phyloP scores from a whole-genome alignment of 2,888 invertebrate genomes.

The Callimorpha dominula region DNA sequence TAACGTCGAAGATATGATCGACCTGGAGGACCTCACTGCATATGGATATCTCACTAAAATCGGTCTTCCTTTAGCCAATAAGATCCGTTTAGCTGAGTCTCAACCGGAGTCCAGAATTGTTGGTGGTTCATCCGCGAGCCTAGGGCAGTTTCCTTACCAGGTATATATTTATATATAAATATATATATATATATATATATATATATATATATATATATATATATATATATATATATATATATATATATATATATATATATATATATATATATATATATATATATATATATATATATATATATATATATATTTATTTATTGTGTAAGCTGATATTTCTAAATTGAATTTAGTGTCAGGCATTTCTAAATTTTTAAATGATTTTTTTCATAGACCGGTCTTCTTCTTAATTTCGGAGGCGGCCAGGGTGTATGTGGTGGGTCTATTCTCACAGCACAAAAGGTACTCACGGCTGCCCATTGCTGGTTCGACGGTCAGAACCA shows the following conservation, averaged over 20 bases:
- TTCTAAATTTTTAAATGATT: background rate
- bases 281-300: too few species aligned
- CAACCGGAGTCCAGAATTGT: conserved; percentile 43
- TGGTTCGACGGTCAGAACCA: conserved; percentile 15
- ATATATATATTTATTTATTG: too few species aligned
- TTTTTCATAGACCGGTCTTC: background rate
- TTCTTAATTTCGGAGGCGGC: background rate
- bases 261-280: too few species aligned
- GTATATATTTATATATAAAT: too few species aligned
- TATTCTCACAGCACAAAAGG: background rate
- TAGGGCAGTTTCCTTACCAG: conserved; percentile 52
- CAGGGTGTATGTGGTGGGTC: conserved; percentile 12
- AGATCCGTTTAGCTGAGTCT: conserved; percentile 37
- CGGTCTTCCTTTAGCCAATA: conserved; percentile 46
- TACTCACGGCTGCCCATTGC: conserved; percentile 21
- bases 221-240: too few species aligned
- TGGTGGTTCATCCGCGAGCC: conserved; percentile 38
- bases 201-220: too few species aligned
- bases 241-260: too few species aligned
- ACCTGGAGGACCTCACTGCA: conserved; percentile 41
- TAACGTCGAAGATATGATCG: conserved; percentile 29
- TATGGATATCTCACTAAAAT: conserved; percentile 44
- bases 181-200: too few species aligned
- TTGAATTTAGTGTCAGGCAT: background rate
- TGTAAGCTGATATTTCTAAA: background rate